phyloP scores from a whole-genome alignment of 64 coral and sea anemone genomes.

The Porites lutea region DNA sequence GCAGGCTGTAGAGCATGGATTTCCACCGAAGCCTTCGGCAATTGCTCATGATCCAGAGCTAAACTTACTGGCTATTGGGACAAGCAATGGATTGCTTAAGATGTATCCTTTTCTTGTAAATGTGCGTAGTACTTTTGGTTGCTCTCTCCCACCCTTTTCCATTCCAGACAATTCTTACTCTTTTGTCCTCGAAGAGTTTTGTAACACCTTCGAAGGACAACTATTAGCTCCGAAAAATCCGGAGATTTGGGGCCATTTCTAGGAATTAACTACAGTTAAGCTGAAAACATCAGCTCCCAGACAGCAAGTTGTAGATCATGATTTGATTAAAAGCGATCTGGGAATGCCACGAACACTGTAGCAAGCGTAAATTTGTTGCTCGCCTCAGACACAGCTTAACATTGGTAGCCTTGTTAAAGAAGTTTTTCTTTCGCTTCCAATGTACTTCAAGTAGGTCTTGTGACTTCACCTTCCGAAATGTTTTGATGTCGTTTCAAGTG shows the following conservation, averaged over 20 bases:
- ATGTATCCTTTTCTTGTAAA: conserved; percentile 90
- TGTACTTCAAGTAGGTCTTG: neutral
- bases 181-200: conserved; percentile 36
- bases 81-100: conserved; percentile 87
- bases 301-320: conserved; percentile 5
- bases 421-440: neutral
- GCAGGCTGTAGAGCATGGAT: conserved; percentile 98
- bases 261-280: neutral
- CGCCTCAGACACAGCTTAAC: neutral
- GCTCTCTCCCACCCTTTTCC: conserved; percentile 8
- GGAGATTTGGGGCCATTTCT: neutral
- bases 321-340: conserved; percentile 24
- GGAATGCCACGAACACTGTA: neutral
- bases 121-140: neutral
- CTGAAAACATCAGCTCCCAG: neutral
- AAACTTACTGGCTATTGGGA: conserved; percentile 92
- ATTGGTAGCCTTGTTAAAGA: neutral
- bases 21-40: conserved; percentile 98
- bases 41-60: conserved; percentile 93
- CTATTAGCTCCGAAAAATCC: neutral
- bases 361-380: neutral
- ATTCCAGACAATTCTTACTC: conserved; percentile 34
- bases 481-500: neutral
- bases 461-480: neutral
- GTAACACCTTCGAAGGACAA: neutral